These are phyloP conservation scores for Dichetophora obliterata DNA, from an alignment of 2,888 invertebrate species.

Conservation along the genomic window DNA sequence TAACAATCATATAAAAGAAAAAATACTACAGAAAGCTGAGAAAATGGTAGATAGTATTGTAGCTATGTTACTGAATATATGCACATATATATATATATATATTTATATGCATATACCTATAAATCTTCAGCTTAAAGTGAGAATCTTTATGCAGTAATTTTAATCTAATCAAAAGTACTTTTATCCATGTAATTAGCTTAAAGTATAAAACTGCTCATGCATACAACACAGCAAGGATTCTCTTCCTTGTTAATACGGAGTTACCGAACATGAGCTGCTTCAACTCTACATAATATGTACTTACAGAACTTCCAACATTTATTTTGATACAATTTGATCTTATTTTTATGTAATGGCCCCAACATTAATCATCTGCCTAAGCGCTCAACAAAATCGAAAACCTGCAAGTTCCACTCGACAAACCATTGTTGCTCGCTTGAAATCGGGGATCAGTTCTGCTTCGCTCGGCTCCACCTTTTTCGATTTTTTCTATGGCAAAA, in stretches of 20 bases:
- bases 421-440: not conserved
- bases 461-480: not conserved
- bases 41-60: not conserved
- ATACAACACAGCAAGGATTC: too few relatives aligned
- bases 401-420: not conserved
- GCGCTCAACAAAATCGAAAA: not conserved
- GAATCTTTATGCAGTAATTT: too few relatives aligned
- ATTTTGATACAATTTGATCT: not conserved
- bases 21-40: not conserved
- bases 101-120: not conserved
- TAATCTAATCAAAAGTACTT: not conserved
- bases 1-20: not conserved
- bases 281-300: not conserved
- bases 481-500: not conserved
- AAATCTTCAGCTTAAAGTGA: not conserved
- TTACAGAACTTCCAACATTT: conserved; percentile 9
- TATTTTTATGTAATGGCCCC: not conserved
- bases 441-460: not conserved
- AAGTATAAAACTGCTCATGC: not conserved
- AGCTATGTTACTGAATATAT: not conserved
- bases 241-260: too few relatives aligned
- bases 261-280: not conserved
- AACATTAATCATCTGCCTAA: not conserved
- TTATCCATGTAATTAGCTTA: not conserved
- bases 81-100: not conserved